Percentiles rank a stretch among this genome's conserved stretches.
These are phyloP conservation scores for Anadara kagoshimensis DNA, from an alignment of 1,140 invertebrate genomes.

Conservation along the genomic window DNA sequence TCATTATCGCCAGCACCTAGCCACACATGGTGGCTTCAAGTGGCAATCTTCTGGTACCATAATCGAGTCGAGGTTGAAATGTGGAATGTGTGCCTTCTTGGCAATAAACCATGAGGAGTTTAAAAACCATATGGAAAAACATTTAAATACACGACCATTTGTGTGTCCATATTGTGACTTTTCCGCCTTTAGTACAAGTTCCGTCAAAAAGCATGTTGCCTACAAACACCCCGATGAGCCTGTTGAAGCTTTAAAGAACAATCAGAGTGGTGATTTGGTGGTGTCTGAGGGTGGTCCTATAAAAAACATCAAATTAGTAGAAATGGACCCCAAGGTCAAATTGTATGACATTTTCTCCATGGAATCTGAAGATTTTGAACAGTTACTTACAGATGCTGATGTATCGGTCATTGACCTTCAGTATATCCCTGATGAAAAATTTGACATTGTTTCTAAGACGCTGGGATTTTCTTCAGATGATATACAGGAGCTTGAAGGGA, in stretches of 20 bases:
- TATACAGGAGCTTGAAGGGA: background rate
- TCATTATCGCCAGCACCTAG: conserved; percentile 34
- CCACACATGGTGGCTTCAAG: conserved; percentile 31
- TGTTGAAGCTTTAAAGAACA: conserved; percentile 30
- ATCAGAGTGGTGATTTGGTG: conserved; percentile 26
- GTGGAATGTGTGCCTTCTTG: conserved; percentile 38
- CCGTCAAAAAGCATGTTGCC: conserved; percentile 27
- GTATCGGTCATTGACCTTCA: conserved; percentile 37
- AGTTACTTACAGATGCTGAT: conserved; percentile 16
- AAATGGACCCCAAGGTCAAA: conserved; percentile 28
- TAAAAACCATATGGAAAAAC: conserved; percentile 32
- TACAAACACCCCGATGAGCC: conserved; percentile 25
- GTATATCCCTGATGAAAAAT: conserved; percentile 34
- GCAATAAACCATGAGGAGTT: conserved; percentile 31
- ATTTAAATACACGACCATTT: conserved; percentile 34
- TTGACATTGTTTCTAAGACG: conserved; percentile 31
- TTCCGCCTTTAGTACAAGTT: conserved; percentile 25
- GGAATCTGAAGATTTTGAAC: conserved; percentile 28
- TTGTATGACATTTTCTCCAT: conserved; percentile 35
- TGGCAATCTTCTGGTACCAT: conserved; percentile 21
- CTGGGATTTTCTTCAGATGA: conserved; percentile 24
- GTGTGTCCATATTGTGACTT: conserved; percentile 38
- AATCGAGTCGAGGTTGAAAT: conserved; percentile 38
- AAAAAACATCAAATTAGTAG: conserved; percentile 23
- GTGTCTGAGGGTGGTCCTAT: conserved; percentile 10